Percentiles rank a stretch among this genome's conserved stretches.
Evolutionary conservation across 2,888 invertebrate species (phyloP).

Genomic region (Neoscelio sp.): DNA sequence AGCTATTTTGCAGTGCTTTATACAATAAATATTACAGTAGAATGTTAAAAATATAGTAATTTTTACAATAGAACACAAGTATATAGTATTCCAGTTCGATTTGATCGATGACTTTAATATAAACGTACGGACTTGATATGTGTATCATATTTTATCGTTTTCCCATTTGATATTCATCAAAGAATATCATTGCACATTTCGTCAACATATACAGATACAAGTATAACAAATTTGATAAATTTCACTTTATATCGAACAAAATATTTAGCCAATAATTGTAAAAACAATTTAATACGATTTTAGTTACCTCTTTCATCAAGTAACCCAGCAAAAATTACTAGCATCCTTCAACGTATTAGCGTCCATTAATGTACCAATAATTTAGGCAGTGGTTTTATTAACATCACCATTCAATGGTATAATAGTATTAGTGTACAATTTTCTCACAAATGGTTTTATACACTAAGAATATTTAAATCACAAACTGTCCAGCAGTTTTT

Average conservation of each 20-base stretch:
- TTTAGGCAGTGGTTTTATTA: conserved; percentile 36
- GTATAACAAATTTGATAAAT: not conserved
- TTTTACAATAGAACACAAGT: conserved; percentile 8
- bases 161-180: conserved; percentile 22
- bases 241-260: conserved; percentile 26
- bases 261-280: conserved; percentile 23
- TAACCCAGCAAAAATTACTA: too few species aligned
- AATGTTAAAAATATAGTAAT: conserved; percentile 1
- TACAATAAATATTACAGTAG: not conserved
- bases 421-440: conserved; percentile 47
- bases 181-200: conserved; percentile 9
- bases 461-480: conserved; percentile 1
- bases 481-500: conserved; percentile 53
- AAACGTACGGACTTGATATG: conserved; percentile 38
- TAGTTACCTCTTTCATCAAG: too few species aligned
- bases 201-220: not conserved
- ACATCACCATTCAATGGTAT: conserved; percentile 12
- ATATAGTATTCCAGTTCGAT: conserved; percentile 15
- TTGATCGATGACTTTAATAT: conserved; percentile 28
- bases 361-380: too few species aligned
- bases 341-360: too few species aligned
- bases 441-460: conserved; percentile 34
- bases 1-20: too few species aligned
- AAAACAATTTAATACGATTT: conserved; percentile 8
- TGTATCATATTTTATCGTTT: conserved; percentile 27